These are phyloP conservation scores for Hipparchia semele DNA, from an alignment of 2,888 invertebrate species.

Conservation along the genomic window DNA sequence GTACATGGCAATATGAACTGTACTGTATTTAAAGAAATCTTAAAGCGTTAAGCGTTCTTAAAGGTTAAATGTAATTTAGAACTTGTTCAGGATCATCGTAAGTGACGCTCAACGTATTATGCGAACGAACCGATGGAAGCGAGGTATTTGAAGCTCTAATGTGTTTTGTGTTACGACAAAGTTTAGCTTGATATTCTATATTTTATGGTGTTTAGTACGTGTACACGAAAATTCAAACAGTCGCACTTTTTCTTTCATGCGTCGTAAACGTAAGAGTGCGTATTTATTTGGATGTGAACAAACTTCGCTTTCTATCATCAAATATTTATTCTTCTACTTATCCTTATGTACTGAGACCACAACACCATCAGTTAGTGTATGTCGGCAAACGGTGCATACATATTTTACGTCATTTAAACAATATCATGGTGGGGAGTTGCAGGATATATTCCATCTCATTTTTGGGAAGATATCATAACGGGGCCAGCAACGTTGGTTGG, in stretches of 20 bases:
- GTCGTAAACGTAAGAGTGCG: constrained; percentile 63
- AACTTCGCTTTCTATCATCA: constrained; percentile 79
- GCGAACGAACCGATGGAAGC: constrained; percentile 14
- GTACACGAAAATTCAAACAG: constrained; percentile 75
- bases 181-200: constrained; percentile 24
- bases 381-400: constrained; percentile 66
- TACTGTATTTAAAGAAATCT: constrained; percentile 17
- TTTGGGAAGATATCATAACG: constrained; percentile 78
- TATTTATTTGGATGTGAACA: constrained; percentile 70
- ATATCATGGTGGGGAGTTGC: constrained; percentile 65
- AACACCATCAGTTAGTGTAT: constrained; percentile 66
- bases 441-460: constrained; percentile 79
- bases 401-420: constrained; percentile 67
- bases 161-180: constrained; percentile 23
- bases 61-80: constrained; percentile 22
- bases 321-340: constrained; percentile 82
- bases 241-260: constrained; percentile 78
- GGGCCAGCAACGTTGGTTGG: constrained; percentile 65
- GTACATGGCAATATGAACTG: constrained; percentile 18
- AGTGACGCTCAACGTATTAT: constrained; percentile 16
- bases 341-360: constrained; percentile 64
- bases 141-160: constrained; percentile 49
- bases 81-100: constrained; percentile 21
- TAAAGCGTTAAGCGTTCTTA: not conserved
- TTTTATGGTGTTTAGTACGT: constrained; percentile 42